Evolutionary conservation across 2,888 invertebrate species (phyloP), one percentile per base, ranked within the genome.

Genomic region (Leucoma salicis): DNA sequence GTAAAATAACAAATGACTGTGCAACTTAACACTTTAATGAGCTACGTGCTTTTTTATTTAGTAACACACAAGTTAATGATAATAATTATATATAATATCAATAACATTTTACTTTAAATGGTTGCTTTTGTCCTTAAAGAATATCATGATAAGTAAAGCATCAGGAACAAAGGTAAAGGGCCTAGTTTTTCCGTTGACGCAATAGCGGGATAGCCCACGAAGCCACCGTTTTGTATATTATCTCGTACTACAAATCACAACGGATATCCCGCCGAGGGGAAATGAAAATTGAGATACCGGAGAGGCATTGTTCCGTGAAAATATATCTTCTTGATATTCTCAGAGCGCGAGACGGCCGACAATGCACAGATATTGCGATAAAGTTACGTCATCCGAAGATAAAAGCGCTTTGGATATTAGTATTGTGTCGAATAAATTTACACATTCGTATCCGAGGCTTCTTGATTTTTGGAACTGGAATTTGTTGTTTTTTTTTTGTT

Each of bases 211-310:
- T 74, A 75, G 70, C 76, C 74, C 82, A 78, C 79, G 77, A 80
- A 79, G 74, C 81, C 82, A 76, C 79, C 86, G 83, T 83, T 87
- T 84, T 86, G 84, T 85, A 81, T 85, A 84, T 85, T 86, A 87
- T 86, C 87, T 86, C 69, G 70, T 70, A 84, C 85, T 83, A 87
- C 87, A 87, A 86, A 87, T 87, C 86, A 87, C 83, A 85, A 77
- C 82, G 84, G 86, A 83, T 84, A 82, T 82, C 79, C 78, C 79
- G 70, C 77, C 70, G 75, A 82, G 82, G 85, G 82, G 84, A 85
- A 85, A 87, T 84, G 84, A 86, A 85, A 86, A 87, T 86, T 87
- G 86, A 87, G 87, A 86, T 86, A 87, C 86, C 84, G 78, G 77
- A 70, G 78, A 80, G 79, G 79, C 85, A 87, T 87, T 87, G 86